These are phyloP conservation scores for Cosmorhoe ocellata DNA, from an alignment of 2,888 invertebrate species.

Conservation along the genomic window DNA sequence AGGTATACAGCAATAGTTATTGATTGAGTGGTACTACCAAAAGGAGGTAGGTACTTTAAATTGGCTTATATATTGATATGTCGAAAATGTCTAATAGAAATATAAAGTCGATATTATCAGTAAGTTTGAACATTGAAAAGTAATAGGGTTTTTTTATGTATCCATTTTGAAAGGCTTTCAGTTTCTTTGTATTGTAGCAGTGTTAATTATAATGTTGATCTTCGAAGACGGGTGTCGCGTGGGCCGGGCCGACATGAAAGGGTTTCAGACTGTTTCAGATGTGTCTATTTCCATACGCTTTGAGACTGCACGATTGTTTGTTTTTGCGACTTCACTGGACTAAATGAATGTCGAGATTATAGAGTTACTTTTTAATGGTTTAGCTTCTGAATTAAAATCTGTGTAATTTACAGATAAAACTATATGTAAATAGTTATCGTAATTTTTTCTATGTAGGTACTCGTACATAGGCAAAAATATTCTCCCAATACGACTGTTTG, in stretches of 20 bases:
- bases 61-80: too few species aligned
- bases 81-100: too few species aligned
- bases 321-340: constrained; percentile 68
- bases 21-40: too few species aligned
- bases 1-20: too few species aligned
- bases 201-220: constrained; percentile 37
- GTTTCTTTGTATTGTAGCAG: constrained; percentile 27
- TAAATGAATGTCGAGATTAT: constrained; percentile 28
- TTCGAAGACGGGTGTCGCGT: constrained; percentile 49
- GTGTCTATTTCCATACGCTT: constrained; percentile 77
- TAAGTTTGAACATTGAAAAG: too few species aligned
- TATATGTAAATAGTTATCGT: background rate
- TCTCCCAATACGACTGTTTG: too few species aligned
- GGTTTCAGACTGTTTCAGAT: constrained; percentile 55
- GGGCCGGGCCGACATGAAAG: constrained; percentile 70
- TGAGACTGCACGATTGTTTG: constrained; percentile 70
- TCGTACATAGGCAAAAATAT: too few species aligned
- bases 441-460: background rate
- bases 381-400: constrained; percentile 4
- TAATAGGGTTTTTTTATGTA: background rate
- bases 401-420: background rate
- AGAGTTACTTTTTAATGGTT: constrained; percentile 20
- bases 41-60: too few species aligned
- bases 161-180: background rate
- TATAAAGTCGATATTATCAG: too few species aligned